Evolutionary conservation across 2,888 invertebrate species (phyloP).

Genomic region (Patella caerulea): DNA sequence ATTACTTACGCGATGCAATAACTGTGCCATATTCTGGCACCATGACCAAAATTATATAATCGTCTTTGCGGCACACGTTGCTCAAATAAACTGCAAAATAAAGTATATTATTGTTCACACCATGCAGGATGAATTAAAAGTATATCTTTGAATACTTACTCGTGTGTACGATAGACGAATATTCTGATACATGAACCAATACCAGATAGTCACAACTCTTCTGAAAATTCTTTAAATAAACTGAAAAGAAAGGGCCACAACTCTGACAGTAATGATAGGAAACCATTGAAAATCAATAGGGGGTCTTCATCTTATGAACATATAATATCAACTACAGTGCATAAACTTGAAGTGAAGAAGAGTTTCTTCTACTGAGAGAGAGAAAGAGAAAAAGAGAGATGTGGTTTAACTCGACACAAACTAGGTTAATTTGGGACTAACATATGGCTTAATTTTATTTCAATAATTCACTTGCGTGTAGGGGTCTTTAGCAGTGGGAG

Average conservation of each 20-base stretch:
- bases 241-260: conserved; percentile 28
- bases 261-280: too few relatives aligned
- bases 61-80: conserved; percentile 30
- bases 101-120: background rate
- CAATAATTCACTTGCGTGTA: too few relatives aligned
- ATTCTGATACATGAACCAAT: conserved; percentile 47
- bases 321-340: background rate
- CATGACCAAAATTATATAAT: conserved; percentile 41
- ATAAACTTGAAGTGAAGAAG: too few relatives aligned
- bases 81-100: conserved; percentile 38
- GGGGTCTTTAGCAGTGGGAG: too few relatives aligned
- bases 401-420: too few relatives aligned
- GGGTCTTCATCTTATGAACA: background rate
- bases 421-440: too few relatives aligned
- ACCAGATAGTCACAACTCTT: conserved; percentile 33
- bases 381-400: too few relatives aligned
- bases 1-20: conserved; percentile 45
- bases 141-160: conserved; percentile 32
- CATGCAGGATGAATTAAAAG: background rate
- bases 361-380: too few relatives aligned
- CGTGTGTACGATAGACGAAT: conserved; percentile 40
- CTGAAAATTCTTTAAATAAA: conserved; percentile 36
- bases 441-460: too few relatives aligned
- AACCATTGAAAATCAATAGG: too few relatives aligned
- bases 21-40: conserved; percentile 43